Percentiles rank a stretch among this genome's conserved stretches.
phyloP scores from a whole-genome alignment of 2,888 invertebrate genomes.

The Amiota mariae region DNA sequence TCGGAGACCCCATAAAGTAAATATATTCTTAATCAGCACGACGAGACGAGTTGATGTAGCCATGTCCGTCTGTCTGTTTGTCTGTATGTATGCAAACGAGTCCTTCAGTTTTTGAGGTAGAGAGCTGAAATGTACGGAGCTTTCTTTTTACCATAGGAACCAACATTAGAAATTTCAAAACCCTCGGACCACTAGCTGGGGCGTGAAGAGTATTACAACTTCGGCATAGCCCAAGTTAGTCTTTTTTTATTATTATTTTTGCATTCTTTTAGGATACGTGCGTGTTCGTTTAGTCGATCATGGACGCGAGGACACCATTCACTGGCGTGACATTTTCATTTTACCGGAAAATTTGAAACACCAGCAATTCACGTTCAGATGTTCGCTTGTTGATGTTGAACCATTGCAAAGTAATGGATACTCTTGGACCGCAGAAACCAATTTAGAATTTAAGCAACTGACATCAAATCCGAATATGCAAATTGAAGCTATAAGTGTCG shows the following conservation, averaged over 20 bases:
- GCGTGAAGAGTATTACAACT: no score
- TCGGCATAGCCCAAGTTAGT: no score
- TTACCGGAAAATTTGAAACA: slow-evolving; percentile 69
- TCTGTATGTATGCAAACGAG: no score
- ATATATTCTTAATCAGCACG: no score
- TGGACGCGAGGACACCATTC: slow-evolving; percentile 76
- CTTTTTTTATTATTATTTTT: background rate
- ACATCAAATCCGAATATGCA: slow-evolving; percentile 68
- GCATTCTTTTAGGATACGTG: slow-evolving; percentile 50
- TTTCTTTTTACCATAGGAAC: no score
- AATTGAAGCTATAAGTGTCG: slow-evolving; percentile 67
- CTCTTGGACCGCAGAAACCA: slow-evolving; percentile 71
- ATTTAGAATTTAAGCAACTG: slow-evolving; percentile 69
- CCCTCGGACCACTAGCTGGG: no score
- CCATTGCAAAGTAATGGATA: slow-evolving; percentile 68
- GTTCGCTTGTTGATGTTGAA: slow-evolving; percentile 72
- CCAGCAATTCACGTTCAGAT: slow-evolving; percentile 59
- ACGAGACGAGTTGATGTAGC: no score
- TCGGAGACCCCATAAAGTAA: no score
- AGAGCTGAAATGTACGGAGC: no score
- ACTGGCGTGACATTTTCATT: slow-evolving; percentile 74
- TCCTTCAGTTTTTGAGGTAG: no score
- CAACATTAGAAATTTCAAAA: no score
- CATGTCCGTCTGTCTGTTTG: no score
- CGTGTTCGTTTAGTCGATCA: slow-evolving; percentile 75